Base-by-base conservation (phyloP, 2,888 invertebrate species). In the Trachelus tabidus region DNA sequence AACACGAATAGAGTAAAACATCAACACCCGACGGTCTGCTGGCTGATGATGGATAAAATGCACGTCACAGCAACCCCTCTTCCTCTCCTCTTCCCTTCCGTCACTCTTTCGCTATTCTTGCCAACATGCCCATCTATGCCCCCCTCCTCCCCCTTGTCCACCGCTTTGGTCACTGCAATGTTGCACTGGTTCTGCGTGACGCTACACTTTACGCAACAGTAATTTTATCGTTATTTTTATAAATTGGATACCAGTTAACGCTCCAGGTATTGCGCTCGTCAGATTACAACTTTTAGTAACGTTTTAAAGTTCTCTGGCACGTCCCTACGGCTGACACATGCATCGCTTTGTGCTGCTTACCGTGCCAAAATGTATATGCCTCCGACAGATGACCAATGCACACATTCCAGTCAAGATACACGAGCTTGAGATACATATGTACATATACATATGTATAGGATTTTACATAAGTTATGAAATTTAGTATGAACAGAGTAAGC, bases 201-300 rank as follows among this genome's bases (percentile, higher is more conserved):
- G 79, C 74, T 81, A 78, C 82, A 79, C 85, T 90, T 91, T 88
- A 91, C 89, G 91, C 90, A 89, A 91, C 91, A 91, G 89, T 91
- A 88, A 90, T 91, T 91, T 89, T 90, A 90, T 91, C 91, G 91
- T 91, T 91, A 91, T 91, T 91, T 91, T 91, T 91, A 90, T 90
- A 91, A 91, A 91, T 91, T 91, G 91, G 90, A 87, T 88, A 85
- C 88, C 88, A 88, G 90, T 91, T 91, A 89, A 90, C 91, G 91
- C 90, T 90, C 86, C 89, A 87, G 85, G 87, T 88, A 85, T 86
- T 87, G 83, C 87, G 87, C 84, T 87, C 87, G 88, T 85, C 88
- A 84, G 89, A 90, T 89, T 89, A 89, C 87, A 88, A 85, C 87
- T 88, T 90, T 89, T 89, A 88, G 88, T 87, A 87, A 88, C 87